Conservation (phyloP, 2,888 invertebrate genomes). For the Mythimna ferrago region DNA sequence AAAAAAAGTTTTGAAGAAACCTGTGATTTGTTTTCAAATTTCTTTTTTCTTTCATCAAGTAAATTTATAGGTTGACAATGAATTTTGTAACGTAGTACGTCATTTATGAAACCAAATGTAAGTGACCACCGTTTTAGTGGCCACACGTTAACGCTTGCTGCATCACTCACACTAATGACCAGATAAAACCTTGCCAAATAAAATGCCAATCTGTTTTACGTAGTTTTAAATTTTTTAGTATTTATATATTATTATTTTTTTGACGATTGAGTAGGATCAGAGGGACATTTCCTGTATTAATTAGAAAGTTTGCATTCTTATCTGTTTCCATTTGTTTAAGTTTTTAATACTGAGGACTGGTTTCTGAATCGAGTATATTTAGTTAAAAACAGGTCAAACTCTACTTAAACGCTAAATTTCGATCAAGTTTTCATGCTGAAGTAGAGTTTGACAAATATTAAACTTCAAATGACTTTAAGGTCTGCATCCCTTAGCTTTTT, state of each 20-base stretch:
- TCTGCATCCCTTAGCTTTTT: no score
- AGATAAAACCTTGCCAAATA: slow-evolving; percentile 38
- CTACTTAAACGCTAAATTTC: no score
- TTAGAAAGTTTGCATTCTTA: background rate
- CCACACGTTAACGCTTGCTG: slow-evolving; percentile 5
- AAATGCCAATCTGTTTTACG: slow-evolving; percentile 14
- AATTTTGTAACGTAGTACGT: no score
- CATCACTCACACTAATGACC: slow-evolving; percentile 30
- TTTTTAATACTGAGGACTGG: no score
- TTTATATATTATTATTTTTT: background rate
- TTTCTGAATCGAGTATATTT: no score
- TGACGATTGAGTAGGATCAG: background rate
- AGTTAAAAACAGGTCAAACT: no score
- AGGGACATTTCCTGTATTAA: background rate
- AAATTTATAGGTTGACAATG: background rate
- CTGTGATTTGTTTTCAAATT: background rate
- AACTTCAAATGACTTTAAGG: no score
- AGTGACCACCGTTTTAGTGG: background rate
- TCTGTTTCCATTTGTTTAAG: background rate
- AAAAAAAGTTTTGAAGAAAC: background rate
- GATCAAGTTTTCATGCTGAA: no score
- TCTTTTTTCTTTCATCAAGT: background rate
- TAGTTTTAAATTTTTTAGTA: background rate
- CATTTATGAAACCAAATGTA: background rate
- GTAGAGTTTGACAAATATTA: no score